A percentile compares a stretch with the other conserved stretches of the same genome.
These are phyloP conservation scores for Heterodera filipjevi DNA, from an alignment of 2,888 invertebrate species.

Conservation along the genomic window DNA sequence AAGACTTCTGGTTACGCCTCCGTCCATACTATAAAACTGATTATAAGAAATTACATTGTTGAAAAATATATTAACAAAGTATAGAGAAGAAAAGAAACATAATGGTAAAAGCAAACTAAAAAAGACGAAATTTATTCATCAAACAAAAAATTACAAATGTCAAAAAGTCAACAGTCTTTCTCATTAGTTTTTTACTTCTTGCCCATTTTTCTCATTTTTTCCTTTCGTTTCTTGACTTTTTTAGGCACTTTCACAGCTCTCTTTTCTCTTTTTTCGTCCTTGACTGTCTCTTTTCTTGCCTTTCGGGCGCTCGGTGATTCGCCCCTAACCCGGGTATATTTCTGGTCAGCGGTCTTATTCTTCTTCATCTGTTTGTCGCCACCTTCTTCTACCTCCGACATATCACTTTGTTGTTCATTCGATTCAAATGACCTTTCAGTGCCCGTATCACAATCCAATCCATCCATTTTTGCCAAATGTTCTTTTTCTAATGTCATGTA, in stretches of 20 bases:
- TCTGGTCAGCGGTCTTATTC: slow-evolving; percentile 36
- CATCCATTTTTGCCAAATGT: neutral
- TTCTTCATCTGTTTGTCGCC: slow-evolving; percentile 30
- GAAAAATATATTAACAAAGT: neutral
- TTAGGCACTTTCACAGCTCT: slow-evolving; percentile 87
- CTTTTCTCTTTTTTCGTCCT: slow-evolving; percentile 84
- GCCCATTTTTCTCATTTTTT: slow-evolving; percentile 66
- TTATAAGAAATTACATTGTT: neutral
- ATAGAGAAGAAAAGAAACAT: neutral
- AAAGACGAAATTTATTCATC: no score
- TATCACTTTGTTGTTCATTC: slow-evolving; percentile 29
- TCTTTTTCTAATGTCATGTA: neutral
- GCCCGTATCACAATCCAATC: neutral
- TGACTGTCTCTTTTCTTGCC: slow-evolving; percentile 83
- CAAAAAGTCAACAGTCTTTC: neutral
- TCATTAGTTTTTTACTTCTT: slow-evolving; percentile 9
- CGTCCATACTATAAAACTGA: slow-evolving; percentile 25
- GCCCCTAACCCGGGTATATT: slow-evolving; percentile 52
- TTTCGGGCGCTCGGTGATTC: slow-evolving; percentile 69
- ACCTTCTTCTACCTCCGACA: slow-evolving; percentile 29
- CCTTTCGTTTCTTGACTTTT: slow-evolving; percentile 86
- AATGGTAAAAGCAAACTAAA: slow-evolving; percentile 27
- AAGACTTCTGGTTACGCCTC: slow-evolving; percentile 36
- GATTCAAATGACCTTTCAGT: neutral
- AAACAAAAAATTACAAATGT: no score